Evolutionary conservation across 2,113 vertebrate species (phyloP), one percentile per base, ranked within the genome.

Genomic region (Saccopteryx bilineata): DNA sequence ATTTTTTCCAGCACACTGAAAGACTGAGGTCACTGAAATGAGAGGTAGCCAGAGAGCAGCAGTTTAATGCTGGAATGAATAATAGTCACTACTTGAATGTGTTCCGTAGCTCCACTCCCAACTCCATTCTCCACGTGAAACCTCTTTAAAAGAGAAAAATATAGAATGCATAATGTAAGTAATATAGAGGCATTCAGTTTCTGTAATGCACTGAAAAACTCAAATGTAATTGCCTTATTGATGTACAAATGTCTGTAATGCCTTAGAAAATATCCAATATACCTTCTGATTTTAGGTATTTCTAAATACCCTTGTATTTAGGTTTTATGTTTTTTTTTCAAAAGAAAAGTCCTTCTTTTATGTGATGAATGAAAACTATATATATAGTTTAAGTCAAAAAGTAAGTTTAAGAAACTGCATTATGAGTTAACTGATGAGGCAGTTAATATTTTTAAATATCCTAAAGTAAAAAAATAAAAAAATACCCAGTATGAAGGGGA

Each of bases 151-250:
- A 90, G 76, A 82, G 5, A 80, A 87, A 91, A 66, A 52, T 68
- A 54, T 1, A 31, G 39, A 91, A 84, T 87, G 18, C 4, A 58
- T 63, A 89, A 86, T 75, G 0, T 54, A 80, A 48, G 23, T 79
- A 92, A 93, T 90, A 96, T 86, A 91, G 91, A 93, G 21, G 4
- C 60, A 46, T 76, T 84, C 60, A 54, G 31, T 65, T 60, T 24
- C 15, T 76, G 28, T 46, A 92, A 68, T 90, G 50, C 24, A 79
- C 74, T 94, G 26, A 18, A 84, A 46, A 93, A 52, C 58, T 7
- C 31, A 92, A 68, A 80, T 83, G 31, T 72, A 95, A 95, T 96
- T 95, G 63, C n/a, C 68, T 87, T 96, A 96, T 90, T 94, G 95
- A 86, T 7, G 21, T 14, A 50, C 3, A 3, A 80, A 75, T 58